These are phyloP conservation scores for Tinea trinotella DNA, from an alignment of 2,888 invertebrate genomes.

Conservation along the genomic window DNA sequence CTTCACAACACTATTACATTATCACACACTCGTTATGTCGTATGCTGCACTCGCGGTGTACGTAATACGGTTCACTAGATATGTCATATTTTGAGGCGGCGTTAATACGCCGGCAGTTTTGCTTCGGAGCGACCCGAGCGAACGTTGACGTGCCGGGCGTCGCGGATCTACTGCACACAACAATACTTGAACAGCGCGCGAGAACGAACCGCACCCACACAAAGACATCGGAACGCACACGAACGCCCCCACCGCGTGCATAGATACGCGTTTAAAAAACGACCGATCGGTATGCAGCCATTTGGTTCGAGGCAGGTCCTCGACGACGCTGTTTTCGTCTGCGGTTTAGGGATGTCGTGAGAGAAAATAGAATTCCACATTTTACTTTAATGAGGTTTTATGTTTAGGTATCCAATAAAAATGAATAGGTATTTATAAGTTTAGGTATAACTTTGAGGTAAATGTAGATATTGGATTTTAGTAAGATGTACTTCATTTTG, in stretches of 20 bases:
- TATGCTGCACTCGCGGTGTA: constrained; percentile 64
- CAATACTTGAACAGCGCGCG: constrained; percentile 52
- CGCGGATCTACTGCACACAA: constrained; percentile 62
- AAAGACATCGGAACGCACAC: constrained; percentile 34
- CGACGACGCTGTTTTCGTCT: constrained; percentile 71
- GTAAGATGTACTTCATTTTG: too few relatives aligned
- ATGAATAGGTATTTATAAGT: too few relatives aligned
- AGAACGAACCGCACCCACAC: constrained; percentile 51
- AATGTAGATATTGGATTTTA: too few relatives aligned
- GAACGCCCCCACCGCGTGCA: neutral
- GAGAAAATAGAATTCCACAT: constrained; percentile 10
- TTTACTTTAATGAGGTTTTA: too few relatives aligned
- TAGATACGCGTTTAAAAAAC: constrained; percentile 60
- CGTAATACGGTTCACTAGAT: constrained; percentile 55
- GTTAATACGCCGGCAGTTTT: constrained; percentile 53
- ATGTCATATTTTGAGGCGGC: constrained; percentile 61
- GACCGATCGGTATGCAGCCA: constrained; percentile 72
- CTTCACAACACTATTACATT: constrained; percentile 45
- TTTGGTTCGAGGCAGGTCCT: constrained; percentile 70
- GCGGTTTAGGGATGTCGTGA: constrained; percentile 32
- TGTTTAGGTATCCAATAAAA: too few relatives aligned
- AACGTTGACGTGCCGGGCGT: constrained; percentile 40
- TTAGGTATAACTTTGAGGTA: too few relatives aligned
- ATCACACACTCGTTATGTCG: constrained; percentile 63
- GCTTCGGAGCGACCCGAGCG: constrained; percentile 41